Percentiles rank a stretch among this genome's conserved stretches.
Evolutionary conservation across 2,113 vertebrate species (phyloP).

Genomic region (Telmatochromis brichardi): DNA sequence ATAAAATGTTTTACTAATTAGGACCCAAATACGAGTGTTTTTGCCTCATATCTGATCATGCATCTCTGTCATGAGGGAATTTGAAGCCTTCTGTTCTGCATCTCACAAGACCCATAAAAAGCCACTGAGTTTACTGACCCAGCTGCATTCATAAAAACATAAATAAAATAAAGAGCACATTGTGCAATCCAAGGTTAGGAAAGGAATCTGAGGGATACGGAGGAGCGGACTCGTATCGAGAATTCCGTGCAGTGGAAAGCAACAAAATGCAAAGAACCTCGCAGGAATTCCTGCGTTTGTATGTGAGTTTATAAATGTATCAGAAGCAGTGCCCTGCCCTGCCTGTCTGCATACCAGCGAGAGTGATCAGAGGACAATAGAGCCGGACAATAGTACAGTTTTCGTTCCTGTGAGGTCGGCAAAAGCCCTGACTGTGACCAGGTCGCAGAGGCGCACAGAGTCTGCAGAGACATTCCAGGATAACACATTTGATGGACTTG

Average conservation of each 20-base stretch:
- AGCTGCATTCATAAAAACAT: not conserved
- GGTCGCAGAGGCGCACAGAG: not conserved
- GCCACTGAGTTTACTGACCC: not conserved
- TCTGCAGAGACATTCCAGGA: not conserved
- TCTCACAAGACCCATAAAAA: not conserved
- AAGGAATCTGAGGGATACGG: not conserved
- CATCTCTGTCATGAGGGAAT: not conserved
- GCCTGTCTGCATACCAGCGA: conserved; percentile 52
- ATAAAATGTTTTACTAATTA: not conserved
- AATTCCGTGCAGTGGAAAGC: not conserved
- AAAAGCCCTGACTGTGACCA: not conserved
- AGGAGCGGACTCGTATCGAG: not conserved
- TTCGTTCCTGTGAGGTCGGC: not conserved
- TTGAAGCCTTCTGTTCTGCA: not conserved
- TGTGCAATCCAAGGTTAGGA: not conserved
- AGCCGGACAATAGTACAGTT: conserved; percentile 23
- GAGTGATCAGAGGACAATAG: conserved; percentile 57
- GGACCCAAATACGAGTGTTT: not conserved
- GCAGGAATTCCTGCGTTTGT: conserved; percentile 76
- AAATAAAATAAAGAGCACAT: not conserved
- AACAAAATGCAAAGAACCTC: conserved; percentile 38
- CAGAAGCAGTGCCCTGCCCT: conserved; percentile 42
- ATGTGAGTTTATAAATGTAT: conserved; percentile 54
- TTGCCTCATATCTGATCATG: not conserved
- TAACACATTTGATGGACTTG: not conserved